A percentile compares a stretch with the other conserved stretches of the same genome.
These are phyloP conservation scores for Protaetia brevitarsis DNA, from an alignment of 1,140 invertebrate genomes.

Conservation along the genomic window DNA sequence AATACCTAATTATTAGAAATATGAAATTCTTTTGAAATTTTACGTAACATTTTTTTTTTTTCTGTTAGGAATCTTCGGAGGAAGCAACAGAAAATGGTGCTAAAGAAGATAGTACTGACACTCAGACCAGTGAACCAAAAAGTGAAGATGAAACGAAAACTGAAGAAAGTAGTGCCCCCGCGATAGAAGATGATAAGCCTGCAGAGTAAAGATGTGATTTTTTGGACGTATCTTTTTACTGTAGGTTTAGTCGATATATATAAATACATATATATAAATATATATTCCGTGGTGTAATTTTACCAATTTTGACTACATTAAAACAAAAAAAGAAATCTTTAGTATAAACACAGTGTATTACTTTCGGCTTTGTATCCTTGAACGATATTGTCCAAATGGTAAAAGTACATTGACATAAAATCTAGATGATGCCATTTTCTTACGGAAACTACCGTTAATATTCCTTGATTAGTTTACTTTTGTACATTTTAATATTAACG, in stretches of 20 bases:
- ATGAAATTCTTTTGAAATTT: neutral
- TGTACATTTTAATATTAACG: conserved; percentile 20
- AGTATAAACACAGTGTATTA: conserved; percentile 14
- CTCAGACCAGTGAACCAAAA: conserved; percentile 23
- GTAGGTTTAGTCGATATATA: conserved; percentile 40
- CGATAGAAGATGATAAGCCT: conserved; percentile 38
- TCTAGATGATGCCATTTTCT: neutral
- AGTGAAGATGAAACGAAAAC: conserved; percentile 36
- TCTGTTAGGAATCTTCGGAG: conserved; percentile 32
- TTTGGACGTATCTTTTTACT: conserved; percentile 35
- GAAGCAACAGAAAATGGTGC: conserved; percentile 45
- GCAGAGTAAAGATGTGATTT: conserved; percentile 38
- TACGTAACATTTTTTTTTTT: neutral
- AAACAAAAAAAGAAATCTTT: conserved; percentile 18
- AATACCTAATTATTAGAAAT: too few species aligned
- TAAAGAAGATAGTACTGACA: conserved; percentile 42
- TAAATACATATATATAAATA: conserved; percentile 38
- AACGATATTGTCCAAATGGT: conserved; percentile 22
- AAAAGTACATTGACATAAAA: conserved; percentile 24
- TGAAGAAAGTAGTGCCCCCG: conserved; percentile 33
- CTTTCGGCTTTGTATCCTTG: conserved; percentile 12
- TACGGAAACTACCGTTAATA: conserved; percentile 15
- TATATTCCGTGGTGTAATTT: conserved; percentile 34
- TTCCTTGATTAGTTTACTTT: conserved; percentile 4
- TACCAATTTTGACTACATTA: conserved; percentile 30